A percentile compares a stretch with the other conserved stretches of the same genome.
phyloP scores from a whole-genome alignment of 2,888 invertebrate genomes.

The Bellardia bayeri region DNA sequence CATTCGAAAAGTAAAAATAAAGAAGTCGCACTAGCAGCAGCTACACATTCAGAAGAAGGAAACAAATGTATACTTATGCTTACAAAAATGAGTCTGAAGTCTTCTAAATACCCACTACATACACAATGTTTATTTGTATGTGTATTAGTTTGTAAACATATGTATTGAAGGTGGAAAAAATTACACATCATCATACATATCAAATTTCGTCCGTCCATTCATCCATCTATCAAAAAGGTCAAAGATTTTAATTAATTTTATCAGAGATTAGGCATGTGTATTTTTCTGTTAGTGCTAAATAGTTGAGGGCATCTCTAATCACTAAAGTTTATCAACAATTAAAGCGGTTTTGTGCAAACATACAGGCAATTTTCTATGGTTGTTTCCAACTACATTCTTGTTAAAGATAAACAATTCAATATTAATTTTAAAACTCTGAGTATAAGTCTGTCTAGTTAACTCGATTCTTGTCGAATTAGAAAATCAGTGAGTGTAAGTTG shows the following conservation, averaged over 20 bases:
- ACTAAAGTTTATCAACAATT: constrained; percentile 56
- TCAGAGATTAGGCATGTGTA: constrained; percentile 1
- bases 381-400: too few relatives aligned
- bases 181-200: not conserved
- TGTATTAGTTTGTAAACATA: not conserved
- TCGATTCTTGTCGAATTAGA: too few relatives aligned
- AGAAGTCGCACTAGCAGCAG: not conserved
- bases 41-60: not conserved
- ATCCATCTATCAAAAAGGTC: constrained; percentile 10
- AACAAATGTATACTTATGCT: constrained; percentile 42
- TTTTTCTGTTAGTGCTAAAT: not conserved
- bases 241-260: constrained; percentile 5
- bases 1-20: constrained; percentile 28
- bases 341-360: constrained; percentile 6
- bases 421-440: too few relatives aligned
- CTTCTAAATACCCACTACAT: constrained; percentile 32
- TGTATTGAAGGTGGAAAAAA: constrained; percentile 23
- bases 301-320: constrained; percentile 38
- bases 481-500: too few relatives aligned
- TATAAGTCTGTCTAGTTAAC: too few relatives aligned
- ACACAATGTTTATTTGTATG: not conserved
- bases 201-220: not conserved
- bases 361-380: not conserved
- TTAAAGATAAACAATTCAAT: too few relatives aligned
- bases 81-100: constrained; percentile 35